A percentile compares a stretch with the other conserved stretches of the same genome.
Conservation (phyloP, 2,888 invertebrate genomes). For the Adelognathus sp. region DNA sequence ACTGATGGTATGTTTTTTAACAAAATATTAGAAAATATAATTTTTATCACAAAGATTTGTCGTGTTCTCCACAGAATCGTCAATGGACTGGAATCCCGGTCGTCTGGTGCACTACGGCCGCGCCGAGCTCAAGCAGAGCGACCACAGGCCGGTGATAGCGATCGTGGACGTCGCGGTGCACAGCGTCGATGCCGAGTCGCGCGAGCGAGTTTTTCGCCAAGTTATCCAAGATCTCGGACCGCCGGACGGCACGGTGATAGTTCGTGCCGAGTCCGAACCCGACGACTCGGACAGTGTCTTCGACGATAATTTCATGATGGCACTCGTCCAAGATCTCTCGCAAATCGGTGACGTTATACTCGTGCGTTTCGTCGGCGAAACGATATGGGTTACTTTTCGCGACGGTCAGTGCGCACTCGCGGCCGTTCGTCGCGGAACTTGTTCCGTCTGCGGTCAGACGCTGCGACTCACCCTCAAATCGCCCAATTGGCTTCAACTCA, state of each 20-base stretch:
- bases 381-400: constrained; percentile 95
- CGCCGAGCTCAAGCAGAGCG: constrained; percentile 97
- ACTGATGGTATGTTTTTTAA: too few species aligned
- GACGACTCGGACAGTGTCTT: constrained; percentile 85
- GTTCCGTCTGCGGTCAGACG: constrained; percentile 86
- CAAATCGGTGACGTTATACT: constrained; percentile 95
- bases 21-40: too few species aligned
- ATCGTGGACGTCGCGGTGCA: constrained; percentile 94
- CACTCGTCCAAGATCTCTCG: constrained; percentile 90
- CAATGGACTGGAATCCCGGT: constrained; percentile 88
- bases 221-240: constrained; percentile 95
- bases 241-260: constrained; percentile 96
- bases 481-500: constrained; percentile 91
- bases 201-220: constrained; percentile 91
- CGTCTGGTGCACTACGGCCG: constrained; percentile 94
- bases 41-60: background rate
- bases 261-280: constrained; percentile 84
- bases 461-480: constrained; percentile 90
- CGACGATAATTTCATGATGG: constrained; percentile 91
- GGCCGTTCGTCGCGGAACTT: constrained; percentile 83
- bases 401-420: constrained; percentile 94
- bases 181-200: constrained; percentile 89
- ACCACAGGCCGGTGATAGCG: constrained; percentile 97
- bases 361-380: constrained; percentile 93
- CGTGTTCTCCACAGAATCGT: constrained; percentile 69